phyloP scores from a whole-genome alignment of 2,888 invertebrate genomes.

The Imbricaverruca yamaguchii region DNA sequence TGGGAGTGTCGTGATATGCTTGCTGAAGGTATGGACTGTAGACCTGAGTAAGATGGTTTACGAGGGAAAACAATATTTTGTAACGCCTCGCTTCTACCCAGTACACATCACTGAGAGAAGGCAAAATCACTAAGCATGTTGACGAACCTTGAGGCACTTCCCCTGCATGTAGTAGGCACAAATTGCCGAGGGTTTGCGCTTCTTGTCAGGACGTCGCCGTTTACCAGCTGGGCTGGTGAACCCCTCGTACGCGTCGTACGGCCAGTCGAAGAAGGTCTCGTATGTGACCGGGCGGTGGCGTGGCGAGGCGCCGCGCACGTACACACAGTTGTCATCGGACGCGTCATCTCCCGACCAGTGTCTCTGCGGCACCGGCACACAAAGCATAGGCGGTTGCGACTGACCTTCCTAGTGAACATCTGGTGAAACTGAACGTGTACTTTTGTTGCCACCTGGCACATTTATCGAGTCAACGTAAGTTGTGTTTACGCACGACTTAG shows the following conservation, averaged over 20 bases:
- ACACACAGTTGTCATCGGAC: not conserved
- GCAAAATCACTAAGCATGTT: not conserved
- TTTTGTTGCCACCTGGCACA: no score
- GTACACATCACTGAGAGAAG: no score
- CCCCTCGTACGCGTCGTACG: not conserved
- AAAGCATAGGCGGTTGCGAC: not conserved
- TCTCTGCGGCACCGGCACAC: not conserved
- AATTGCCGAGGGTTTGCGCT: slow-evolving; percentile 44
- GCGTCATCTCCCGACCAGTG: not conserved
- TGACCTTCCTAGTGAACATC: not conserved
- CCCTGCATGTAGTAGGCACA: slow-evolving; percentile 83
- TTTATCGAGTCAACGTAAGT: no score
- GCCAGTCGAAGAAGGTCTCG: not conserved
- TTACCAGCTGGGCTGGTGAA: not conserved
- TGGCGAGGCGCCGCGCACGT: not conserved
- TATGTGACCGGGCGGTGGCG: no score
- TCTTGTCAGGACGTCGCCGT: not conserved
- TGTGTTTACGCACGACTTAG: no score
- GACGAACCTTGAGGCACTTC: slow-evolving; percentile 55
- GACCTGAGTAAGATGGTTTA: no score
- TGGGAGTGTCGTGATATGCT: no score
- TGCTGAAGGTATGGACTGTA: no score
- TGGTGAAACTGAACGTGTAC: no score
- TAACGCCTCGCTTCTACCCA: no score
- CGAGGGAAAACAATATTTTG: not conserved